phyloP scores from a whole-genome alignment of 2,888 invertebrate species.

The Mechanitis messenoides region DNA sequence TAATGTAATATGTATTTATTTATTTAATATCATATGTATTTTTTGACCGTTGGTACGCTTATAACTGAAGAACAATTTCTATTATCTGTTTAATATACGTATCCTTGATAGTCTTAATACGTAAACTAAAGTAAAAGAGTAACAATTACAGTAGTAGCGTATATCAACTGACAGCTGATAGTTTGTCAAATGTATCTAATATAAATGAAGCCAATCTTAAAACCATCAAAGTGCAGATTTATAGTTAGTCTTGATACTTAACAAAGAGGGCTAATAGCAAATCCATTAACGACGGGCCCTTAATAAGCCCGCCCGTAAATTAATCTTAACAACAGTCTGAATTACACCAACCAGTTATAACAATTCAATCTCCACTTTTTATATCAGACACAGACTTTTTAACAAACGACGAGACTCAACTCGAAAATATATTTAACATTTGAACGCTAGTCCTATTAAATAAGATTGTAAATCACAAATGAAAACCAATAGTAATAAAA shows the following conservation, averaged over 20 bases:
- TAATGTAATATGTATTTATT: too few relatives aligned
- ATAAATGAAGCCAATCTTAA: neutral
- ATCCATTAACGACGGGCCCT: conserved; percentile 35
- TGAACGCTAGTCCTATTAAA: too few relatives aligned
- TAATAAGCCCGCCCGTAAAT: conserved; percentile 64
- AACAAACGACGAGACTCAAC: neutral
- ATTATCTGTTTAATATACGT: too few relatives aligned
- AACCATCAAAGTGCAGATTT: neutral
- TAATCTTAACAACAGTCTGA: conserved; percentile 54
- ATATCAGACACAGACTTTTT: conserved; percentile 45
- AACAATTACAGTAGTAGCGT: too few relatives aligned
- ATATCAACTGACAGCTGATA: too few relatives aligned
- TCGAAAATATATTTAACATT: too few relatives aligned
- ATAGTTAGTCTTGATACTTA: conserved; percentile 4
- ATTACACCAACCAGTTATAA: conserved; percentile 56
- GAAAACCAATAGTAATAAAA: conserved; percentile 11
- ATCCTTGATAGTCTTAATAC: too few relatives aligned
- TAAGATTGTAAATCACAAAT: conserved; percentile 5
- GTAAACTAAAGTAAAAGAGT: too few relatives aligned
- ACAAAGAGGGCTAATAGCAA: conserved; percentile 16
- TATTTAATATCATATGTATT: neutral
- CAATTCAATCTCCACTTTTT: conserved; percentile 68
- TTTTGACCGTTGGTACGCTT: too few relatives aligned
- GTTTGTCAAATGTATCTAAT: too few relatives aligned
- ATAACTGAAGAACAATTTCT: too few relatives aligned